A percentile compares a stretch with the other conserved stretches of the same genome.
These are phyloP conservation scores for Geotrupes spiniger DNA, from an alignment of 2,888 invertebrate genomes.

Conservation along the genomic window DNA sequence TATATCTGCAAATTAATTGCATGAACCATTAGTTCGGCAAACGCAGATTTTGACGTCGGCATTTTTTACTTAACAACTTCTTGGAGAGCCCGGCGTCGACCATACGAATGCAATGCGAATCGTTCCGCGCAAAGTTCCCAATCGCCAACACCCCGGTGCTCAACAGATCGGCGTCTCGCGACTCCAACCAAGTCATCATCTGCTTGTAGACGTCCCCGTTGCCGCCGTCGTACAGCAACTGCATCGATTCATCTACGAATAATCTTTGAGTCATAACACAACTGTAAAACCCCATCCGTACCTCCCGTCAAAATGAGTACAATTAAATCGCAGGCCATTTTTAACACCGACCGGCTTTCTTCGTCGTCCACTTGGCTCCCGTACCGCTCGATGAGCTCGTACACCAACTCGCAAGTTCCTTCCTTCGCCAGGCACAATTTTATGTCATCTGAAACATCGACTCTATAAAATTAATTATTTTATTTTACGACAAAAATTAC, in stretches of 20 bases:
- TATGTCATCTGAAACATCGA: conserved; percentile 63
- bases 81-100: conserved; percentile 75
- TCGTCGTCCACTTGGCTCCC: conserved; percentile 61
- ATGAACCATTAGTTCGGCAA: neutral
- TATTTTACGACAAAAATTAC: conserved; percentile 48
- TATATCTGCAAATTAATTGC: conserved; percentile 41
- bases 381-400: conserved; percentile 70
- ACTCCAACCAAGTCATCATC: conserved; percentile 75
- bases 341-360: conserved; percentile 67
- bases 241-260: conserved; percentile 79
- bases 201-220: conserved; percentile 68
- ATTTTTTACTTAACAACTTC: conserved; percentile 59
- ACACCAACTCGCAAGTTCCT: conserved; percentile 73
- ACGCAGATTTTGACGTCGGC: neutral
- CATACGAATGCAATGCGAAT: conserved; percentile 80
- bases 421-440: conserved; percentile 73
- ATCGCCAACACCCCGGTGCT: conserved; percentile 82
- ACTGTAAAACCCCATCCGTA: no score
- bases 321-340: conserved; percentile 82
- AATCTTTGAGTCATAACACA: no score
- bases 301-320: conserved; percentile 84
- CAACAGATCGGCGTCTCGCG: conserved; percentile 69
- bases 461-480: neutral
- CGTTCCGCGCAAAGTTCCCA: conserved; percentile 87
- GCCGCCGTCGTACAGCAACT: conserved; percentile 73